Evolutionary conservation across 2,888 invertebrate genomes (phyloP).

Genomic region (Hirudinaria manillensis): DNA sequence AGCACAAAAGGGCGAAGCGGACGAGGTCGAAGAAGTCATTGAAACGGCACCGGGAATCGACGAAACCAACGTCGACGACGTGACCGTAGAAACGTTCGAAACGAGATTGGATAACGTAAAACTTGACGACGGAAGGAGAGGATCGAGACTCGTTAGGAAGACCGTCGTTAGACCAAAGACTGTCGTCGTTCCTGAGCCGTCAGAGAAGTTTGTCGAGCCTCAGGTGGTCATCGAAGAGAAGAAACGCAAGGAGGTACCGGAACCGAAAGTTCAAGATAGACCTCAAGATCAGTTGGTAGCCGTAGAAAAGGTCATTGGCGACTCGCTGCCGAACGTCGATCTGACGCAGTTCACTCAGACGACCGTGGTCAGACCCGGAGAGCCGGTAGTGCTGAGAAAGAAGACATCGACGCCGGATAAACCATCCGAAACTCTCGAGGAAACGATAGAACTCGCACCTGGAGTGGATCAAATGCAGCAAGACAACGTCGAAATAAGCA

Average conservation of each 20-base stretch:
- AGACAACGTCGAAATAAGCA: not conserved
- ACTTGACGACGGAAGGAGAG: not conserved
- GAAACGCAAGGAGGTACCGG: not conserved
- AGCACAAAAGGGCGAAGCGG: not conserved
- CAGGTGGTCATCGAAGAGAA: not conserved
- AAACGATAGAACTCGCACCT: slow-evolving; percentile 8
- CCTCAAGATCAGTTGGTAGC: not conserved
- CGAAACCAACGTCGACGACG: not conserved
- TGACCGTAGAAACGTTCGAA: not conserved
- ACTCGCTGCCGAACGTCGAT: not conserved
- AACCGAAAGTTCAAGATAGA: not conserved
- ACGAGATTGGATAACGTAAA: not conserved
- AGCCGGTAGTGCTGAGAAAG: not conserved
- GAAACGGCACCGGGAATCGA: slow-evolving; percentile 4
- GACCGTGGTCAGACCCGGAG: not conserved
- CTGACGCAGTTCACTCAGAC: not conserved
- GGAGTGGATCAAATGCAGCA: not conserved
- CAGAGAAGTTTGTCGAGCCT: not conserved
- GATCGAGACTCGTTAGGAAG: not conserved
- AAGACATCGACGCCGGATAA: not conserved
- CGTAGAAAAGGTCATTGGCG: not conserved
- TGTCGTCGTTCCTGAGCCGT: not conserved
- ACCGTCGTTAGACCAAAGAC: slow-evolving; percentile 10
- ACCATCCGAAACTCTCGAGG: slow-evolving; percentile 20
- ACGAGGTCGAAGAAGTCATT: slow-evolving; percentile 21